Base-by-base conservation (phyloP, 2,797 vertebrate species). In the Cyprinella venusta region DNA sequence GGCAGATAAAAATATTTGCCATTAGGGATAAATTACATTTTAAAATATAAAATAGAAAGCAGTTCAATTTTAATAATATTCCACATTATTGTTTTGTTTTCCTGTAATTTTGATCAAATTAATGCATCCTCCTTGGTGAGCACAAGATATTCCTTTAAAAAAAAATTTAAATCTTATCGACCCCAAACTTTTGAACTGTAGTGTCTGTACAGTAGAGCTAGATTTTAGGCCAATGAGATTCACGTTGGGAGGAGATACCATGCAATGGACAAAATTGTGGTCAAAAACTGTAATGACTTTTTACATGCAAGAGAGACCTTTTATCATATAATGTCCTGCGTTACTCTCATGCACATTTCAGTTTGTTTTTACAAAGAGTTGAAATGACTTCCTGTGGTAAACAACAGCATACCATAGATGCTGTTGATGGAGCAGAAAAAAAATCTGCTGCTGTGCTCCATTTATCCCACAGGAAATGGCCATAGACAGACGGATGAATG, bases 401-500 rank as follows among this genome's bases (percentile, higher is more conserved):
- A 24, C 52, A 59, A 56, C 71, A 54, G 50, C 50, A 74, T 74
- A 15, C 30, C 50, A 74, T 36, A 52, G 26, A 74, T 36, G 30
- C 48, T 54, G 26, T 18, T 72, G 26, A 72, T 33, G 21, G 10
- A 74, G 10, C 30, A 54, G 26, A 26, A 56, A 75, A 74, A 38
- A 8, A 59, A 7, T 33, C 21, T 24, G 7, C 21, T 56, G 52
- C 33, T 40, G 52, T n/a, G n/a, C 52, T 59, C 33, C 4, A 52
- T 59, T 19, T 40, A 76, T 40, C 72, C 40, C 8, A 18, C 72
- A 59, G 72, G 72, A 76, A 76, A 76, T 59, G 30, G 21, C 72
- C 6, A 8, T 40, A 59, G 36, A 42, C n/a, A 5, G 54, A 76
- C 2, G 13, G 52, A 52, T 76, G 52, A 76, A 16, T 40, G 21